Percentiles rank a stretch among this genome's conserved stretches.
Evolutionary conservation across 2,888 invertebrate genomes (phyloP).

Genomic region (Thymelicus sylvestris): DNA sequence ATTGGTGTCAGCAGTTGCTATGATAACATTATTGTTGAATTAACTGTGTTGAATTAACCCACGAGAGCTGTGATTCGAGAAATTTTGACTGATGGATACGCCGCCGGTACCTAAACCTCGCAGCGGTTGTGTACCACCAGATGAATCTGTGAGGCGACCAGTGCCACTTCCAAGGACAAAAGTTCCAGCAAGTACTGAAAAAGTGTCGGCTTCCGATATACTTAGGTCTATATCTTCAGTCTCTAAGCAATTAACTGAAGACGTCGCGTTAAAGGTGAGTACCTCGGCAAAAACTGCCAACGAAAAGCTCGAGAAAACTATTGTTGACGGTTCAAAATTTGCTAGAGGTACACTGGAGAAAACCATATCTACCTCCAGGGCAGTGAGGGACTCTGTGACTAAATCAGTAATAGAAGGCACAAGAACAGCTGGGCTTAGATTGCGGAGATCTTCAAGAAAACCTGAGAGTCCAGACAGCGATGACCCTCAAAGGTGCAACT

Average conservation of each 20-base stretch:
- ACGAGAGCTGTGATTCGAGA: background rate
- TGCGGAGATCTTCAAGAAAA: conserved; percentile 61
- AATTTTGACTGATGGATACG: conserved; percentile 62
- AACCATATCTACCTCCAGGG: conserved; percentile 77
- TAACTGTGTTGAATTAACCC: background rate
- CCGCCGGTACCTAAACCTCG: conserved; percentile 77
- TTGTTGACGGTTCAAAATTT: conserved; percentile 70
- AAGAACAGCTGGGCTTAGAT: conserved; percentile 81
- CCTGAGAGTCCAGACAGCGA: conserved; percentile 50
- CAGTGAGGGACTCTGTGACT: conserved; percentile 80
- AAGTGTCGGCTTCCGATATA: conserved; percentile 71
- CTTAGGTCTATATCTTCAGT: conserved; percentile 80
- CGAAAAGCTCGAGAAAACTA: conserved; percentile 69
- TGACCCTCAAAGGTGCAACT: conserved; percentile 76
- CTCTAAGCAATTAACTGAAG: conserved; percentile 84
- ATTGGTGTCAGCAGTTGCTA: conserved; percentile 39
- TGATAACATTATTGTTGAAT: conserved; percentile 38
- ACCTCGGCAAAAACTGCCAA: conserved; percentile 71
- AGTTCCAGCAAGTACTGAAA: conserved; percentile 58
- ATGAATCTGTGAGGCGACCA: conserved; percentile 70
- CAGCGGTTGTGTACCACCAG: conserved; percentile 55
- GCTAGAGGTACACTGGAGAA: conserved; percentile 78
- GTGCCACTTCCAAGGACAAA: conserved; percentile 82
- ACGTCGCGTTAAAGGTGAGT: conserved; percentile 81
- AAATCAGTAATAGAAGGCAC: conserved; percentile 88